A percentile compares a stretch with the other conserved stretches of the same genome.
Conservation (phyloP, 2,797 vertebrate species). For the Coranthus polyacanthus region DNA sequence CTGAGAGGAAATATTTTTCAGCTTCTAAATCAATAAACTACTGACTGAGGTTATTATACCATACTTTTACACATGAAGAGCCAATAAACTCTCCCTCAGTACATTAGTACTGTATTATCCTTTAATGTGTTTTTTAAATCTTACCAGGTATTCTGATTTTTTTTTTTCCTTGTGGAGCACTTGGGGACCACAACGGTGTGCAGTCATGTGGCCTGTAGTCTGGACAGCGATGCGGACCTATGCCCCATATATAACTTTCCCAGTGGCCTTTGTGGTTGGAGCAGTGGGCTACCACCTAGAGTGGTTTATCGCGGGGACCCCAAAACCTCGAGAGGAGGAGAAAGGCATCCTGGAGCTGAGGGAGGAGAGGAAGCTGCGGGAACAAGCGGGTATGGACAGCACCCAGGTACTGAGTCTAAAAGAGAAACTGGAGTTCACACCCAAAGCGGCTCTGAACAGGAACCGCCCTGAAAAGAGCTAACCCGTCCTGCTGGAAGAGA, state of each 20-base stretch:
- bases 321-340: slow-evolving; percentile 88
- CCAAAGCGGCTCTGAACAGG: slow-evolving; percentile 93
- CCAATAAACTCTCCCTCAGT: not conserved
- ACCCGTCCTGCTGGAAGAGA: slow-evolving; percentile 13
- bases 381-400: slow-evolving; percentile 89
- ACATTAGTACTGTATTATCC: not conserved
- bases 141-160: not conserved
- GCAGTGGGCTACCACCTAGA: slow-evolving; percentile 96
- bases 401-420: slow-evolving; percentile 96
- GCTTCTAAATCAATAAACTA: not conserved
- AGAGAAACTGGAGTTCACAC: slow-evolving; percentile 95
- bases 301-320: slow-evolving; percentile 92
- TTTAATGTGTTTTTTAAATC: not conserved
- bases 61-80: not conserved
- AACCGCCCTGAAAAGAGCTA: slow-evolving; percentile 93
- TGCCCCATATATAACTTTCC: slow-evolving; percentile 97
- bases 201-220: slow-evolving; percentile 92
- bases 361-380: slow-evolving; percentile 94
- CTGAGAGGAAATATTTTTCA: not conserved
- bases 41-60: not conserved
- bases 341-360: slow-evolving; percentile 91
- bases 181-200: slow-evolving; percentile 10
- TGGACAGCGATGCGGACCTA: slow-evolving; percentile 91
- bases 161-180: not conserved
- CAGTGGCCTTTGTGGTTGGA: slow-evolving; percentile 95